phyloP scores from a whole-genome alignment of 2,797 vertebrate species.

The Myotis myotis region DNA sequence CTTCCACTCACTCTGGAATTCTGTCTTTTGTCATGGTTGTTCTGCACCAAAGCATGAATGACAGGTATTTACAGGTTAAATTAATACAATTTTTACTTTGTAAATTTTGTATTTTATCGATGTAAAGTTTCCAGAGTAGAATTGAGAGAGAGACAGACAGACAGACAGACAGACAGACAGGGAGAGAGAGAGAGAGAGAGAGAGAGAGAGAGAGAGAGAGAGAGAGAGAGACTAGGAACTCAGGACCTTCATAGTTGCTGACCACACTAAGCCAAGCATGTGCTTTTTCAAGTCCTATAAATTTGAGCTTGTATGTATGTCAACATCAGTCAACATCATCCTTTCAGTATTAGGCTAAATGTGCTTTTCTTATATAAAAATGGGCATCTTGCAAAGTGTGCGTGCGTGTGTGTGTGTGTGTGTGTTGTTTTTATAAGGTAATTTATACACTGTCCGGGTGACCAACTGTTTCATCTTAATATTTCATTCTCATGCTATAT shows the following conservation, averaged over 20 bases:
- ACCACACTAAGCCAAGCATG: not conserved
- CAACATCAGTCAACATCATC: not conserved
- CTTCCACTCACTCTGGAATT: not conserved
- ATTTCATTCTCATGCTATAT: not conserved
- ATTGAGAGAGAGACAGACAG: no score
- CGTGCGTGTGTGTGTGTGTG: no score
- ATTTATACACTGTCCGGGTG: not conserved
- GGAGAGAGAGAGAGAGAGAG: not conserved
- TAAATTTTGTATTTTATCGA: not conserved
- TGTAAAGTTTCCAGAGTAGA: not conserved
- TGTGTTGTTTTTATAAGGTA: not conserved
- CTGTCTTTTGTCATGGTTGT: not conserved
- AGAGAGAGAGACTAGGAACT: not conserved
- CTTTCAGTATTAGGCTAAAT: not conserved
- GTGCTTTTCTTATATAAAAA: not conserved
- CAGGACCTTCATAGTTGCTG: not conserved
- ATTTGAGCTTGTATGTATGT: slow-evolving; percentile 27
- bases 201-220: not conserved
- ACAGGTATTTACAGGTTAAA: not conserved
- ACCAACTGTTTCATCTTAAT: not conserved
- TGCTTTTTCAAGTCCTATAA: not conserved
- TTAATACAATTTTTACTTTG: not conserved
- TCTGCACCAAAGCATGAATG: not conserved
- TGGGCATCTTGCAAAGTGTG: not conserved
- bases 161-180: no score